Conservation (phyloP, 92 coral and sea anemone genomes). For the Palythoa caribaeorum region DNA sequence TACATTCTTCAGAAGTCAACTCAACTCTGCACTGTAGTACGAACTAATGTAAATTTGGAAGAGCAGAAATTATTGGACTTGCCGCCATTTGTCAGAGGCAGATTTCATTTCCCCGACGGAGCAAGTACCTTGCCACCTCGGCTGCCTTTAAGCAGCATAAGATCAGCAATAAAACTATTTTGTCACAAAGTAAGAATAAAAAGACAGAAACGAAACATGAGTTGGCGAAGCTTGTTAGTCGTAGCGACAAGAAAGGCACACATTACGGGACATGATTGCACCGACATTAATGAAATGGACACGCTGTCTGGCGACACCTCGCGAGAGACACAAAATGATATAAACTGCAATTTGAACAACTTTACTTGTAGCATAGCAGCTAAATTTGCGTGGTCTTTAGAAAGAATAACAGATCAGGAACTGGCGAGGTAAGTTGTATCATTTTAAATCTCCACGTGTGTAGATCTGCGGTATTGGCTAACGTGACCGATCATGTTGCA, state of each 20-base stretch:
- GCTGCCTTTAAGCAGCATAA: conserved; percentile 76
- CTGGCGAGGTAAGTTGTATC: conserved; percentile 70
- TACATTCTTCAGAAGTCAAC: conserved; percentile 93
- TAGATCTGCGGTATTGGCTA: neutral
- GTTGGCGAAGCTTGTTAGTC: conserved; percentile 59
- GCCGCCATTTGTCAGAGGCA: conserved; percentile 70
- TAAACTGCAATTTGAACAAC: conserved; percentile 13
- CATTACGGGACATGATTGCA: conserved; percentile 5
- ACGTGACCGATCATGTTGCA: neutral
- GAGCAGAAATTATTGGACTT: conserved; percentile 72
- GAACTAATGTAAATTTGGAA: conserved; percentile 80
- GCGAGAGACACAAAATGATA: neutral
- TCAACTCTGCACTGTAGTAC: conserved; percentile 93
- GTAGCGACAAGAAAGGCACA: neutral
- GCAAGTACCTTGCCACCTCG: conserved; percentile 81
- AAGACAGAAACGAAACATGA: conserved; percentile 50
- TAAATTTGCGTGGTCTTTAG: conserved; percentile 82
- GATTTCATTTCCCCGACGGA: conserved; percentile 78
- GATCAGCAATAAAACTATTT: conserved; percentile 76
- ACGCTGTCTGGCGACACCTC: conserved; percentile 4
- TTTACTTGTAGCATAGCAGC: conserved; percentile 30
- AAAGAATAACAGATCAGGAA: conserved; percentile 91
- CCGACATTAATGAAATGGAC: conserved; percentile 14
- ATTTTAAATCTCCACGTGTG: too few relatives aligned
- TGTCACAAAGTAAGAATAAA: conserved; percentile 82